Evolutionary conservation across 2,888 invertebrate genomes (phyloP), one percentile per base, ranked within the genome.

Genomic region (Meandrusa payeni): DNA sequence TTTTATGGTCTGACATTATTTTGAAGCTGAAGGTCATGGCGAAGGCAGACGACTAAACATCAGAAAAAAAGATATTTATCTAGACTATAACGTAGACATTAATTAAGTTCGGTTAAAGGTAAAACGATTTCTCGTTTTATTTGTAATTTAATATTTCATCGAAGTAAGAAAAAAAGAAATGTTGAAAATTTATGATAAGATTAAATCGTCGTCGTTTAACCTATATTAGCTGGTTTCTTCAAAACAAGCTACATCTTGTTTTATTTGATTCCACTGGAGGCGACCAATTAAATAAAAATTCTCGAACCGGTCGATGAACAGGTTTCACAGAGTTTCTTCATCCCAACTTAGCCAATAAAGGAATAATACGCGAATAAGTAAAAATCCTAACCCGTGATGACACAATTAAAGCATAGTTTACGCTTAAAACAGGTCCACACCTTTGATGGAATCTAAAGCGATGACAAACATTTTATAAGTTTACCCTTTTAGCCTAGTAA

Each of bases 11-110:
- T 19, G 28, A 31, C 12, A 24, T 24, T 28, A 20, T 29, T n/a
- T 17, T 4, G 7, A 15, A 12, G 9, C 20, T 28, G 3, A 31
- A 43, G 42, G 31, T 31, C 37, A 5, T 26, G 11, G 9, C 24
- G 42, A 43, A 43, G 31, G 42, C 26, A 31, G 37, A 37, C 42
- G 24, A 31, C 26, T 24, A 11, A 17, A 23, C 34, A 23, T 34
- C 28, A 41, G 41, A 29, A 29, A 28, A 13, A 41, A 17, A n/a
- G n/a, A 17, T 9, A 7, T 13, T 4, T 9, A 7, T 24, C 15
- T 26, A 26, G 24, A 15, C 24, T 24, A 17, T 15, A 23, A 7
- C 5, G 20, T 33, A 6, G 24, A 15, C 22, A n/a, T n/a, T n/a
- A n/a, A n/a, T n/a, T n/a, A n/a, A n/a, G n/a, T n/a, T n/a, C n/a